These are phyloP conservation scores for Aurelia aurita DNA, from an alignment of 30 jellyfish, hydroid and myxozoan genomes.

Conservation along the genomic window DNA sequence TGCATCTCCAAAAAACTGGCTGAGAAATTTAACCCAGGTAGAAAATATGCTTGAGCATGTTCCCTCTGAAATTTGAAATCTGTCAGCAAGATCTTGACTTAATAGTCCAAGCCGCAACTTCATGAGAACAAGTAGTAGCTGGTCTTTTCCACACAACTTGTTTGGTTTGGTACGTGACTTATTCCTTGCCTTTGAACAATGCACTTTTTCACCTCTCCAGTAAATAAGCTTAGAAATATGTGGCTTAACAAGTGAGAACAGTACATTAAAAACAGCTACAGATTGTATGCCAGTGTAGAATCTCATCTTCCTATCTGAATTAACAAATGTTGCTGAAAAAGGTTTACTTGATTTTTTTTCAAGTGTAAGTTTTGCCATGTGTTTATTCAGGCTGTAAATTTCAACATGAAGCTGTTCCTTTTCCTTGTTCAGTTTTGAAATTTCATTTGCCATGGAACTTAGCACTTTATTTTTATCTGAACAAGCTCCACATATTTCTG, in stretches of 20 bases:
- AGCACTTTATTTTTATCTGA: no score
- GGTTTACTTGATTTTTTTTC: constrained; percentile 2
- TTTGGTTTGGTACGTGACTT: constrained; percentile 3
- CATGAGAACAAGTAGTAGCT: constrained; percentile 52
- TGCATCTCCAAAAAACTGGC: constrained; percentile 47
- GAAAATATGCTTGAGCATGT: constrained; percentile 63
- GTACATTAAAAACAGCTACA: constrained; percentile 11
- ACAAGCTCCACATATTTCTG: no score
- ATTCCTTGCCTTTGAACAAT: no score
- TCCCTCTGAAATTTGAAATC: constrained; percentile 55
- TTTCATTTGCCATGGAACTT: no score
- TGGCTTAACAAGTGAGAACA: constrained; percentile 4
- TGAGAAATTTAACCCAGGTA: constrained; percentile 23
- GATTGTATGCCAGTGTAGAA: constrained; percentile 38
- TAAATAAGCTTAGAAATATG: not conserved
- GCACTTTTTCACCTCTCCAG: no score
- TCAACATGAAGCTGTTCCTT: not conserved
- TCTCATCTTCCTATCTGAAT: constrained; percentile 19
- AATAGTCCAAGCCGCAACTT: constrained; percentile 56
- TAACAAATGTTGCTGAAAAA: not conserved
- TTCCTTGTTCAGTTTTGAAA: no score
- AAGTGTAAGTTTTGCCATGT: constrained; percentile 12
- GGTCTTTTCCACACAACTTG: constrained; percentile 6
- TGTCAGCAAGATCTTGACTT: constrained; percentile 49
- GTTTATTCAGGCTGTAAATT: not conserved